A percentile compares a stretch with the other conserved stretches of the same genome.
phyloP scores from a whole-genome alignment of 2,888 invertebrate genomes.

The Drosophila borborema region DNA sequence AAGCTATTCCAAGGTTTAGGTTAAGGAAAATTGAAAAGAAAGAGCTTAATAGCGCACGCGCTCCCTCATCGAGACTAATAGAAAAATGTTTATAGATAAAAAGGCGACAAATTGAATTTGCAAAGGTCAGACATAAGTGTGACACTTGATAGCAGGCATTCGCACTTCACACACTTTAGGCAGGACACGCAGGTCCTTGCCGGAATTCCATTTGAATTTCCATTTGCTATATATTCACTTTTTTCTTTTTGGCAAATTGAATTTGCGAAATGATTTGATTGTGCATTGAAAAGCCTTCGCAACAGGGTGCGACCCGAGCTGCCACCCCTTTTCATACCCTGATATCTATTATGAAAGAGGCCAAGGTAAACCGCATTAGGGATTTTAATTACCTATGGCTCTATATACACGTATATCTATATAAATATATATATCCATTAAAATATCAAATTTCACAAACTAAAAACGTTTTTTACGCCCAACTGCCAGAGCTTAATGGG shows the following conservation, averaged over 20 bases:
- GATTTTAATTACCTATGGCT: constrained; percentile 73
- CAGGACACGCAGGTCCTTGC: constrained; percentile 36
- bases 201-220: constrained; percentile 70
- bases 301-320: constrained; percentile 32
- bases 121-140: constrained; percentile 83
- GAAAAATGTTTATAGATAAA: constrained; percentile 83
- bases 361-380: constrained; percentile 71
- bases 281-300: constrained; percentile 57
- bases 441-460: constrained; percentile 79
- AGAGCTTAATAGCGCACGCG: constrained; percentile 5
- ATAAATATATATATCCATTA: constrained; percentile 72
- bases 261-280: constrained; percentile 75
- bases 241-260: constrained; percentile 69
- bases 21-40: constrained; percentile 27
- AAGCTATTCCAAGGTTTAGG: constrained; percentile 34
- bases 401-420: constrained; percentile 3
- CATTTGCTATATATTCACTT: constrained; percentile 46
- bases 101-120: constrained; percentile 84
- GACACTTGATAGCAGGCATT: constrained; percentile 80
- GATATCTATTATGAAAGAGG: constrained; percentile 12
- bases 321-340: constrained; percentile 55
- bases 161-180: constrained; percentile 69
- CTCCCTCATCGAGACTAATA: constrained; percentile 69
- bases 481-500: constrained; percentile 38
- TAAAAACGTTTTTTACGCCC: constrained; percentile 17